Evolutionary conservation across 2,113 vertebrate genomes (phyloP).

Genomic region (Phaethornis superciliosus): DNA sequence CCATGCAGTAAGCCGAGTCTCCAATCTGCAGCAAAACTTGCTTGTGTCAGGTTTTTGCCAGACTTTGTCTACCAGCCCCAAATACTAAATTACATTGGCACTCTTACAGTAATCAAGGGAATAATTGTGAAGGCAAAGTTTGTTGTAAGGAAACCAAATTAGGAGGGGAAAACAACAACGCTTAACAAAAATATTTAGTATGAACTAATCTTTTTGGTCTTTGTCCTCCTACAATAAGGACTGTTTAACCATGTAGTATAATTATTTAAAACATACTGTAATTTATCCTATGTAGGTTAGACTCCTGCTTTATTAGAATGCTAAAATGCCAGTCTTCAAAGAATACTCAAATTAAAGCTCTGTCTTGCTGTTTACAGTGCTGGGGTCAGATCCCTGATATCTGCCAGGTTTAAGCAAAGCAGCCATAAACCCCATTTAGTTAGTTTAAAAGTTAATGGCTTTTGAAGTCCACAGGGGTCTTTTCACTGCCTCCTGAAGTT

Average conservation of each 20-base stretch:
- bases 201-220: conserved; percentile 46
- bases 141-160: conserved; percentile 66
- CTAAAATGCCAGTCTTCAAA: conserved; percentile 50
- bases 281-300: conserved; percentile 36
- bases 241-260: conserved; percentile 28
- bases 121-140: conserved; percentile 56
- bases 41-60: conserved; percentile 67
- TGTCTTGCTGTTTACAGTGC: conserved; percentile 34
- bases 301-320: conserved; percentile 17
- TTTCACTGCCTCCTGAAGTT: not conserved
- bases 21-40: conserved; percentile 58
- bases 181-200: conserved; percentile 58
- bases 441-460: not conserved
- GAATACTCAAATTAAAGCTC: conserved; percentile 44
- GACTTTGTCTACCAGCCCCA: conserved; percentile 30
- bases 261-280: conserved; percentile 45
- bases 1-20: conserved; percentile 54
- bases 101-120: conserved; percentile 55
- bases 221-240: conserved; percentile 23
- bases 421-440: not conserved
- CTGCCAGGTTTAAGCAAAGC: not conserved
- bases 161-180: not conserved
- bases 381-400: conserved; percentile 13
- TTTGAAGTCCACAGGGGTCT: not conserved
- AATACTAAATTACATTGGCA: conserved; percentile 60